Evolutionary conservation across 30 jellyfish, hydroid and myxozoan species (phyloP), one percentile per base, ranked within the genome.

Genomic region (Hydra vulgaris): DNA sequence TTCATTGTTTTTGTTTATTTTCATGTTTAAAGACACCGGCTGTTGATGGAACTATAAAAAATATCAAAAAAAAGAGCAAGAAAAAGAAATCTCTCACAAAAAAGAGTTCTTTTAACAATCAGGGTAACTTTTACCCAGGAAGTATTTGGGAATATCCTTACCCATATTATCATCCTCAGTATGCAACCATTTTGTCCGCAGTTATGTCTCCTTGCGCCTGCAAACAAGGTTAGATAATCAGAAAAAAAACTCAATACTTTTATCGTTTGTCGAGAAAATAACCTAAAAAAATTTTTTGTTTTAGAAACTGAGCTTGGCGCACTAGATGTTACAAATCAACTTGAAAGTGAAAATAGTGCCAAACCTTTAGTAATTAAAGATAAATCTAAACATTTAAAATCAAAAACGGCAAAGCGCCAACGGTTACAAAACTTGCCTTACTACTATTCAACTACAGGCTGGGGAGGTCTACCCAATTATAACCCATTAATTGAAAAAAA

Each of bases 101-200:
- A 69, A 80, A 80, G 54, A 70, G 53, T 21, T 74, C 23, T n/a
- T 80, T 80, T 79, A 80, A 80, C 25, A 23, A 22, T 27, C 87
- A 80, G 0, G 87, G 87, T 18, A 79, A 80, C 24, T 91, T 80
- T 73, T 87, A 80, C 81, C 98, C 98, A 21, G 98, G 96, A 3
- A 83, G 87, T 55, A 53, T 91, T 17, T 91, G 98, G 98, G 89
- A 91, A 74, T 91, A 91, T 66, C 98, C 98, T 21, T 91, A 86
- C 76, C 98, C 98, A 0, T 91, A 82, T 74, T 92, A 74, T 26
- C 98, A 91, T 71, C 98, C 96, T 4, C 85, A 84, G 84, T 91
- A 91, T 74, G 91, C 73, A 20, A 17, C 80, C 54, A 8, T 54
- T n/a, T 19, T 56, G 79, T 19, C 81, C 7, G 61, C 80, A 53